Evolutionary conservation across 2,797 vertebrate genomes (phyloP).

Genomic region (Manis pentadactyla): DNA sequence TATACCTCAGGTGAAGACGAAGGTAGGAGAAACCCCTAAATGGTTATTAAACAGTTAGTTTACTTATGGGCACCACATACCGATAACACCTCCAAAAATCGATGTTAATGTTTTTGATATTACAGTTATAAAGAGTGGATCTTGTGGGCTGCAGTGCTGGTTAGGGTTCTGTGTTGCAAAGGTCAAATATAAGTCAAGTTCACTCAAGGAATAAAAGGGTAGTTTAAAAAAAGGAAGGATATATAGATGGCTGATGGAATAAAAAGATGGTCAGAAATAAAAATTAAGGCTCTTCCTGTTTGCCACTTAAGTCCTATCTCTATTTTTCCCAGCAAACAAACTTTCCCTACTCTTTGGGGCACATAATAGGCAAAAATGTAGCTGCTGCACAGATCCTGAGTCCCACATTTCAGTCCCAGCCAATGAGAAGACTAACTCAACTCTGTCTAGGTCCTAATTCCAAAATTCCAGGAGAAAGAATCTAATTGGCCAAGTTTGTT

Average conservation of each 20-base stretch:
- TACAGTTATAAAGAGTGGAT: not conserved
- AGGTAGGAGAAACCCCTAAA: not conserved
- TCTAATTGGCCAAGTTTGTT: not conserved
- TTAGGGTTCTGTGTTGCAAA: not conserved
- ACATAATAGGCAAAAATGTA: not conserved
- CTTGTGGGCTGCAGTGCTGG: not conserved
- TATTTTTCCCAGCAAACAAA: not conserved
- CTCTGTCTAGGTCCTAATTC: not conserved
- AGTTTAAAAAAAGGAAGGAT: not conserved
- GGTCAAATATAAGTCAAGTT: constrained; percentile 39
- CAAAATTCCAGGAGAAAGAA: not conserved
- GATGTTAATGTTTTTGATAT: not conserved
- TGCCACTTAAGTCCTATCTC: not conserved
- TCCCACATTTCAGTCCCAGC: not conserved
- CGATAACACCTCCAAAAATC: not conserved
- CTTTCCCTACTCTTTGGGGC: not conserved
- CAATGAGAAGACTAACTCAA: not conserved
- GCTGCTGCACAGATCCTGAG: not conserved
- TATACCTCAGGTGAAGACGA: not conserved
- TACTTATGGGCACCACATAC: not conserved
- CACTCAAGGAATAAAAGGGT: not conserved
- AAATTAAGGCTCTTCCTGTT: not conserved
- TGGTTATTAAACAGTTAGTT: not conserved
- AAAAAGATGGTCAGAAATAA: not conserved
- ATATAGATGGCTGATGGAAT: not conserved